phyloP scores from a whole-genome alignment of 2,797 vertebrate genomes.

The Myotis myotis region DNA sequence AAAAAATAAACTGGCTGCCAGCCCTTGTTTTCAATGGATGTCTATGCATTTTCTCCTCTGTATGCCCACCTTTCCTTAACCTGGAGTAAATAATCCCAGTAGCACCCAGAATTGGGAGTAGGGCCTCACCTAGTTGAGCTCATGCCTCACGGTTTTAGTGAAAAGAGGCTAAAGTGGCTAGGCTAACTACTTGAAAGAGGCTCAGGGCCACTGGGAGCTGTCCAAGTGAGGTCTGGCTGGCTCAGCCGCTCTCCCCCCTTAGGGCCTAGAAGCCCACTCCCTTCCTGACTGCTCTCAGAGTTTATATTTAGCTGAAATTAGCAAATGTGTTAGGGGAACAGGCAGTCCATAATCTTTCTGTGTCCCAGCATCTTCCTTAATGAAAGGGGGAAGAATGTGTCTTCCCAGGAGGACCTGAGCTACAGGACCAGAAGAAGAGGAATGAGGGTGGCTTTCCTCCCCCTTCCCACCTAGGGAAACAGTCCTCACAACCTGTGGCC shows the following conservation, averaged over 20 bases:
- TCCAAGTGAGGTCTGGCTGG: neutral
- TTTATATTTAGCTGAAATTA: neutral
- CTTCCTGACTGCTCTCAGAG: neutral
- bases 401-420: neutral
- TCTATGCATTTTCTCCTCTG: slow-evolving; percentile 47
- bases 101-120: neutral
- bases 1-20: slow-evolving; percentile 75
- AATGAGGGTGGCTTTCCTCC: neutral
- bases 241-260: neutral
- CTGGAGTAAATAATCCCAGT: neutral
- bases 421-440: neutral
- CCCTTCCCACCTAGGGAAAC: too few species aligned
- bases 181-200: neutral
- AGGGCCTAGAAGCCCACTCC: neutral
- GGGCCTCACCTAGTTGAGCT: neutral
- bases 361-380: neutral
- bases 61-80: neutral
- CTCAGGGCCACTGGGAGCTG: neutral
- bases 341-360: accelerated
- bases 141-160: neutral
- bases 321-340: neutral
- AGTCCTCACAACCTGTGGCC: too few species aligned
- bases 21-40: slow-evolving; percentile 53
- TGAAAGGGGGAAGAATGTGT: neutral
- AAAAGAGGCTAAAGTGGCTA: neutral